Conservation (phyloP, 30 jellyfish, hydroid and myxozoan genomes). For the Rhopilema esculentum region DNA sequence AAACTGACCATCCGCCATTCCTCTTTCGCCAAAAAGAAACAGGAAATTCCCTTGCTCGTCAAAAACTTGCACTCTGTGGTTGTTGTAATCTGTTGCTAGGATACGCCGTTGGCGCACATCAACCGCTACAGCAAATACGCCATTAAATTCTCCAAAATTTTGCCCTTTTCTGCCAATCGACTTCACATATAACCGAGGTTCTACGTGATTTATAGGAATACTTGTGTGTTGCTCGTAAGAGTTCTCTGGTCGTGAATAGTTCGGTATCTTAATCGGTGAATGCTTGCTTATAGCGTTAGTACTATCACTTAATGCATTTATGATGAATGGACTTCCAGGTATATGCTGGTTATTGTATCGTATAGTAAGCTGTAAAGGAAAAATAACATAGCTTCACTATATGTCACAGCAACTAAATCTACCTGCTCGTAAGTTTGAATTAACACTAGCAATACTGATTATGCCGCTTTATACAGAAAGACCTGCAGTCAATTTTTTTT, state of each 20-base stretch:
- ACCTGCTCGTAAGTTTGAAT: too few species aligned
- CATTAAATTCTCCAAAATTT: slow-evolving; percentile 87
- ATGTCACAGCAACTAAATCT: too few species aligned
- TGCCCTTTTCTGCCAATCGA: slow-evolving; percentile 90
- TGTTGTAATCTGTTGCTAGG: slow-evolving; percentile 91
- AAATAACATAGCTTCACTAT: background rate
- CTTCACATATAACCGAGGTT: slow-evolving; percentile 46
- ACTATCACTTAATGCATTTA: slow-evolving; percentile 62
- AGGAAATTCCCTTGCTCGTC: slow-evolving; percentile 89
- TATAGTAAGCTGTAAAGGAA: slow-evolving; percentile 72
- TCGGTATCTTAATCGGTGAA: slow-evolving; percentile 60
- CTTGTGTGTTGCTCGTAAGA: slow-evolving; percentile 43
- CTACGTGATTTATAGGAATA: slow-evolving; percentile 16
- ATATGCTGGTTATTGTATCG: slow-evolving; percentile 82
- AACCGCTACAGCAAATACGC: slow-evolving; percentile 91
- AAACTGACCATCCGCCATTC: slow-evolving; percentile 93
- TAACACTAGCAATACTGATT: too few species aligned
- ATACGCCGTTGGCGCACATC: slow-evolving; percentile 81
- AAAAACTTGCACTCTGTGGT: slow-evolving; percentile 93
- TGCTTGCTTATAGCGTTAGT: slow-evolving; percentile 51
- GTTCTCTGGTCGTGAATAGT: slow-evolving; percentile 42
- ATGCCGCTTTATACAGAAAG: too few species aligned
- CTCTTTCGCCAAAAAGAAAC: slow-evolving; percentile 89
- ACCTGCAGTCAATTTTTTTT: too few species aligned
- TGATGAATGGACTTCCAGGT: slow-evolving; percentile 90